phyloP scores from a whole-genome alignment of 2,113 vertebrate genomes.

The Vidua chalybeata region DNA sequence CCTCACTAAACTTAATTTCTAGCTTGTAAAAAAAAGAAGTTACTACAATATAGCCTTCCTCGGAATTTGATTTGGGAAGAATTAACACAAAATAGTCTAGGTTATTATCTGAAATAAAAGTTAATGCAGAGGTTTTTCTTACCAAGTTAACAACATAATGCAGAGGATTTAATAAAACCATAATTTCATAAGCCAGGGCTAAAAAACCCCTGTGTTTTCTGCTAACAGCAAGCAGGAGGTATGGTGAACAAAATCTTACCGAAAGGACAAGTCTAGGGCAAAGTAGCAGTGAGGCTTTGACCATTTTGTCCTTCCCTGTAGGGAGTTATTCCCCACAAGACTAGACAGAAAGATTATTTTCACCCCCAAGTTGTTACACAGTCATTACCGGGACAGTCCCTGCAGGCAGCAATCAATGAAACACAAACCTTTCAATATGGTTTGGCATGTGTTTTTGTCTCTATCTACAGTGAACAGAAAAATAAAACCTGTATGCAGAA shows the following conservation, averaged over 20 bases:
- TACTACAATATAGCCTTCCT: background rate
- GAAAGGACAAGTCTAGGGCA: constrained; percentile 50
- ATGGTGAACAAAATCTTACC: constrained; percentile 27
- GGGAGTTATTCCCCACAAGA: constrained; percentile 36
- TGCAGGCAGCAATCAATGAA: constrained; percentile 61
- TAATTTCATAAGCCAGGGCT: constrained; percentile 45
- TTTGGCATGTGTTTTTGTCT: constrained; percentile 47
- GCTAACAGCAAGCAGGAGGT: constrained; percentile 24
- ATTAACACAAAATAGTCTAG: constrained; percentile 4
- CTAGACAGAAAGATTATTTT: constrained; percentile 63
- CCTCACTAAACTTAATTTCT: constrained; percentile 24
- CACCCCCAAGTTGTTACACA: constrained; percentile 25
- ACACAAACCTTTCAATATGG: constrained; percentile 49
- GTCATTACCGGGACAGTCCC: constrained; percentile 47
- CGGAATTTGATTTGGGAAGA: constrained; percentile 9
- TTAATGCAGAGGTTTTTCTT: constrained; percentile 40
- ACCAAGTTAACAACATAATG: constrained; percentile 19
- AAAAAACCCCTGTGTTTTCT: background rate
- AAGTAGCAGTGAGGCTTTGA: constrained; percentile 10
- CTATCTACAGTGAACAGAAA: constrained; percentile 46
- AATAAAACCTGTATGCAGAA: constrained; percentile 21
- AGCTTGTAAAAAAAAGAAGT: background rate
- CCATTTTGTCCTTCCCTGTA: constrained; percentile 52
- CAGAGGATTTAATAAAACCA: background rate
- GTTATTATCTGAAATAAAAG: constrained; percentile 29